These are phyloP conservation scores for Bufo gargarizans DNA, from an alignment of 2,113 vertebrate species.

Conservation along the genomic window DNA sequence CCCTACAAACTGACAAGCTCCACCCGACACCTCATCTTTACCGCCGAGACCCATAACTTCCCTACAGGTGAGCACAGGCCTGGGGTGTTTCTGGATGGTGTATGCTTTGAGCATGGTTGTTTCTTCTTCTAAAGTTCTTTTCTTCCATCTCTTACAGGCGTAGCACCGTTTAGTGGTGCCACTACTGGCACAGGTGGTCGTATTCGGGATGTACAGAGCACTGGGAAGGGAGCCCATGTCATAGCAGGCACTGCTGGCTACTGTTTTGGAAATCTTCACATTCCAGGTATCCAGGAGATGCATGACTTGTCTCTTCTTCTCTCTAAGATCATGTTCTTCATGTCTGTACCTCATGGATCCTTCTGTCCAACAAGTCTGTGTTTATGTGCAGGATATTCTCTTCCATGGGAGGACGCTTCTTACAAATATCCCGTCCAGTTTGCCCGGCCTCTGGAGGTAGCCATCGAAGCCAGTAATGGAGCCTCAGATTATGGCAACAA, in stretches of 20 bases:
- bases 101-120: background rate
- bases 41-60: conserved; percentile 94
- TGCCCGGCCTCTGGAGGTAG: conserved; percentile 84
- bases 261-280: conserved; percentile 88
- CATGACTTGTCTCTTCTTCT: background rate
- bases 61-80: conserved; percentile 78
- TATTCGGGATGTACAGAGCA: conserved; percentile 88
- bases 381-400: conserved; percentile 73
- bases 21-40: conserved; percentile 87
- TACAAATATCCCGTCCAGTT: conserved; percentile 85
- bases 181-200: conserved; percentile 89
- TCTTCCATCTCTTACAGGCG: conserved; percentile 65
- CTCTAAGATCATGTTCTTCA: background rate
- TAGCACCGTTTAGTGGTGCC: conserved; percentile 89
- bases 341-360: background rate
- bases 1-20: conserved; percentile 69
- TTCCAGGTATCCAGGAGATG: conserved; percentile 76
- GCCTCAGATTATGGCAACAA: conserved; percentile 95
- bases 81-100: background rate
- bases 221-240: conserved; percentile 86
- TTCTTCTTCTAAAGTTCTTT: background rate
- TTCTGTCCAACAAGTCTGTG: too few species aligned
- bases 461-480: conserved; percentile 88
- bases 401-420: conserved; percentile 85
- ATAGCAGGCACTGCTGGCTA: conserved; percentile 91